A percentile compares a stretch with the other conserved stretches of the same genome.
phyloP scores from a whole-genome alignment of 2,797 vertebrate genomes.

The Mormyrus hasselquistii region DNA sequence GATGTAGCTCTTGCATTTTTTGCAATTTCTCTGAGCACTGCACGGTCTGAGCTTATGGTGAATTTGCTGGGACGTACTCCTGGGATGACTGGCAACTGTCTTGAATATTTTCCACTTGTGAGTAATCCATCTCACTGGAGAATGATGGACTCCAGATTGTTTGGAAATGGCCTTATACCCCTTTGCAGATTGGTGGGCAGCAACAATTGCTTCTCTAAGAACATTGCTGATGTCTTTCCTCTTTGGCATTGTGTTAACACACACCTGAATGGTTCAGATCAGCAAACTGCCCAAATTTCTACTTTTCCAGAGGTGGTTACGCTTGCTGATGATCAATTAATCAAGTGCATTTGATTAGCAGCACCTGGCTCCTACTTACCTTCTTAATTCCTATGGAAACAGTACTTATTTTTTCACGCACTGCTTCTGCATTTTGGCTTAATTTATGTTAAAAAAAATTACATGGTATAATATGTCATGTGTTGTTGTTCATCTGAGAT shows the following conservation, averaged over 20 bases:
- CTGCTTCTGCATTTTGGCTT: not conserved
- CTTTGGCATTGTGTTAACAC: not conserved
- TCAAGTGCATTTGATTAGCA: not conserved
- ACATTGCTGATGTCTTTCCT: not conserved
- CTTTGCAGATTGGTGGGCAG: not conserved
- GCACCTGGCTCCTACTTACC: not conserved
- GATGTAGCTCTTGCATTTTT: not conserved
- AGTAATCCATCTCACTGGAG: not conserved
- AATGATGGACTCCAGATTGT: not conserved
- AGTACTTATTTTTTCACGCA: not conserved
- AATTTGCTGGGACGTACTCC: too few relatives aligned
- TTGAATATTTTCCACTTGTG: not conserved
- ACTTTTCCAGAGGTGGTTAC: not conserved
- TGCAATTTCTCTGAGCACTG: not conserved
- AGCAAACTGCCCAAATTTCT: not conserved
- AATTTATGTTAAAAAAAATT: not conserved
- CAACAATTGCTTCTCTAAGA: not conserved
- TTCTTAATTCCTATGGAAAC: not conserved
- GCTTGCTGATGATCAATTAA: not conserved
- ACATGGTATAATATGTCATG: too few relatives aligned
- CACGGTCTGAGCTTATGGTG: too few relatives aligned
- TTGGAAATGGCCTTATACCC: not conserved
- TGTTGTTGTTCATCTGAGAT: too few relatives aligned
- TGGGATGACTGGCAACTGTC: not conserved
- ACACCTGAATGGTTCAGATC: not conserved